Evolutionary conservation across 2,797 vertebrate species (phyloP).

Genomic region (Eulemur rubriventer): DNA sequence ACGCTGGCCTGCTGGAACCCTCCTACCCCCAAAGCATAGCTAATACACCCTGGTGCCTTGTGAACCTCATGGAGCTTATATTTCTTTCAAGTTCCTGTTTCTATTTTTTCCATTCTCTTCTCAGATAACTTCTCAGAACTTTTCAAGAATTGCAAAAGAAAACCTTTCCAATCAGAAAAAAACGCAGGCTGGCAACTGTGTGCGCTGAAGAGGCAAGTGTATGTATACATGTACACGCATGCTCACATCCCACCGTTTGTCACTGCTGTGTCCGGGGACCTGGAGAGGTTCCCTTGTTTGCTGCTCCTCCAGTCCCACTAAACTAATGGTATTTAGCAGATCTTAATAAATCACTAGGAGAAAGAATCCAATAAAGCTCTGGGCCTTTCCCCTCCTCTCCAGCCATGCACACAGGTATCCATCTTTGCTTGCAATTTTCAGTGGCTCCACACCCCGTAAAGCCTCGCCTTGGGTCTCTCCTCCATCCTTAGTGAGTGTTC

Average conservation of each 20-base stretch:
- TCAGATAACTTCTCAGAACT: not conserved
- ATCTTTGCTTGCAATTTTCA: not conserved
- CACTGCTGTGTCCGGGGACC: not conserved
- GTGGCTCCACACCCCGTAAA: no score
- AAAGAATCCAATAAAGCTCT: not conserved
- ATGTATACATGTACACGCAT: not conserved
- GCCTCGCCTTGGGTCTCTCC: not conserved
- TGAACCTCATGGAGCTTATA: accelerated
- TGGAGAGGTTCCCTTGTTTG: not conserved
- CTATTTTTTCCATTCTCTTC: not conserved
- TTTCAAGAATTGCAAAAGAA: not conserved
- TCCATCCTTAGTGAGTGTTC: not conserved
- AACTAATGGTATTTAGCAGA: not conserved
- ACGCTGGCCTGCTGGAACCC: no score
- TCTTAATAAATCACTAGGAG: not conserved
- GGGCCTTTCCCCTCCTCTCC: not conserved
- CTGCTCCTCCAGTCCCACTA: not conserved
- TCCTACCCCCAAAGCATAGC: no score
- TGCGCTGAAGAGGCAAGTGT: not conserved
- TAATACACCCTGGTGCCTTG: accelerated
- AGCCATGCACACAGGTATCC: accelerated
- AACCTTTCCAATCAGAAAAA: not conserved
- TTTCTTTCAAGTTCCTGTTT: not conserved
- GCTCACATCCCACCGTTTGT: not conserved
- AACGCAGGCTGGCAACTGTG: not conserved